These are phyloP conservation scores for Selene dorsalis DNA, from an alignment of 2,797 vertebrate genomes.

Conservation along the genomic window DNA sequence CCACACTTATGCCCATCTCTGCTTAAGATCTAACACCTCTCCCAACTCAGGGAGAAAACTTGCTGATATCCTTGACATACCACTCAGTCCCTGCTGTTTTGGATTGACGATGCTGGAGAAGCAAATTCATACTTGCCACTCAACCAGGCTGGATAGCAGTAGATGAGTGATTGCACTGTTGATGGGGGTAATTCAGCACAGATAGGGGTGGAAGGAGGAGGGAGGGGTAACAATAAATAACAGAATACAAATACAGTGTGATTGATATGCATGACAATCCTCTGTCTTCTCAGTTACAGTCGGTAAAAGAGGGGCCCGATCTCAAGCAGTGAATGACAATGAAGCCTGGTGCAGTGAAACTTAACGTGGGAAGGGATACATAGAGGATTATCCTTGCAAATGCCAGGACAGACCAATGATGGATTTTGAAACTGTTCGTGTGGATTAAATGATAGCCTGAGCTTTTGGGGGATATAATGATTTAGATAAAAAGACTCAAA, in stretches of 20 bases:
- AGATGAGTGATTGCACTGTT: conserved; percentile 64
- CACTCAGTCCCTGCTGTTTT: conserved; percentile 56
- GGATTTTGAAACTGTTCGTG: conserved; percentile 9
- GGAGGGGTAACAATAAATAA: conserved; percentile 34
- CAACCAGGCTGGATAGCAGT: conserved; percentile 48
- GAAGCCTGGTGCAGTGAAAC: conserved; percentile 21
- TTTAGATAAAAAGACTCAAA: background rate
- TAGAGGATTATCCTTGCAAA: background rate
- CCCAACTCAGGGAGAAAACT: conserved; percentile 54
- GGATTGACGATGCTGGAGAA: conserved; percentile 51
- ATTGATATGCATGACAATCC: conserved; percentile 56
- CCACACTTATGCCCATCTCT: conserved; percentile 52
- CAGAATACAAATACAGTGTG: conserved; percentile 52
- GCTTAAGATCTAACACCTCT: conserved; percentile 50
- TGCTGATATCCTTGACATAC: conserved; percentile 56
- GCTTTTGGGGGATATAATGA: background rate
- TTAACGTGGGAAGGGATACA: conserved; percentile 12
- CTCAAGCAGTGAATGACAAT: conserved; percentile 30
- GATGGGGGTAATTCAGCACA: conserved; percentile 66
- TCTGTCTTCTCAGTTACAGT: conserved; percentile 33
- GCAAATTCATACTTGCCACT: conserved; percentile 61
- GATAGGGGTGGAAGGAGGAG: conserved; percentile 1
- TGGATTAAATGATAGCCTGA: background rate
- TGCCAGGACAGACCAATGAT: background rate
- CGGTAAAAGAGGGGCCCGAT: conserved; percentile 6